phyloP scores from a whole-genome alignment of 2,888 invertebrate species.

The Mythimna pallens region DNA sequence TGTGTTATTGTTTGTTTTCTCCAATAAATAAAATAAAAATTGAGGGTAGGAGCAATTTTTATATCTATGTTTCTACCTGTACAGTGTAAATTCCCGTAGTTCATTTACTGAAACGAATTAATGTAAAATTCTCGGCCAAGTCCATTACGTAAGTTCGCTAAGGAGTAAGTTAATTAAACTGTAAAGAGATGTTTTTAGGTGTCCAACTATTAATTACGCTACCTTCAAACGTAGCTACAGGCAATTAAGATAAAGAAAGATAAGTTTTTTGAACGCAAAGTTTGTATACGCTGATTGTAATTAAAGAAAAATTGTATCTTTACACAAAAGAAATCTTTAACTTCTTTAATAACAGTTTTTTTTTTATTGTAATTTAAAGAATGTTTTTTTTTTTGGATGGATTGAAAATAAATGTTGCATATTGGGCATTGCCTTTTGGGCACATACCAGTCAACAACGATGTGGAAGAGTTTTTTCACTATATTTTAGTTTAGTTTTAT shows the following conservation, averaged over 20 bases:
- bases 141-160: constrained; percentile 41
- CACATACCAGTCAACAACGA: too few relatives aligned
- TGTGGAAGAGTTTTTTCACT: too few relatives aligned
- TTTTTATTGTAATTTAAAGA: too few relatives aligned
- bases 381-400: too few relatives aligned
- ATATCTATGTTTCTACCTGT: neutral
- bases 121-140: constrained; percentile 38
- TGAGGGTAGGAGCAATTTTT: too few relatives aligned
- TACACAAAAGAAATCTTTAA: neutral
- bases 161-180: constrained; percentile 50
- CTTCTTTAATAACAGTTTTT: neutral
- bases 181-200: constrained; percentile 48
- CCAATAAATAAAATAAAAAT: too few relatives aligned
- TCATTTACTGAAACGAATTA: constrained; percentile 26
- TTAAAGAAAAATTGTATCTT: constrained; percentile 10
- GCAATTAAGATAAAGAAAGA: constrained; percentile 30
- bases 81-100: neutral
- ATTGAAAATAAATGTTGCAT: too few relatives aligned
- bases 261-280: constrained; percentile 13
- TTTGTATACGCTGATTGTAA: constrained; percentile 21
- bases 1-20: too few relatives aligned
- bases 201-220: constrained; percentile 50
- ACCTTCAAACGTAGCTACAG: constrained; percentile 15
- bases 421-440: too few relatives aligned
- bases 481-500: too few relatives aligned